phyloP scores from a whole-genome alignment of 2,888 invertebrate species.

The Agonopterix subpropinquella region DNA sequence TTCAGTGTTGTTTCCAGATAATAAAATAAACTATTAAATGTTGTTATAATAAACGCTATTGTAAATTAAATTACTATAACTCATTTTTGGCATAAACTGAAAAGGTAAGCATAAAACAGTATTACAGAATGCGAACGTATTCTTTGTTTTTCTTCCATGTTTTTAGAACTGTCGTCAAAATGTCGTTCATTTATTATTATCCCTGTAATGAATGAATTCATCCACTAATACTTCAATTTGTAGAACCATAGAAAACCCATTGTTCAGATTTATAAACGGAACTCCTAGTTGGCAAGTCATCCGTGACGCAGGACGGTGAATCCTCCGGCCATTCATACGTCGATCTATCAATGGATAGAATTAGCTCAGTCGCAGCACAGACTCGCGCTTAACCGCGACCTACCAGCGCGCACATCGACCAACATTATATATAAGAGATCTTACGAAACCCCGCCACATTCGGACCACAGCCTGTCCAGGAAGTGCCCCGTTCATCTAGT shows the following conservation, averaged over 20 bases:
- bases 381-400: slow-evolving; percentile 33
- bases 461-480: slow-evolving; percentile 63
- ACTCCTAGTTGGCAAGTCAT: slow-evolving; percentile 25
- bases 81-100: too few species aligned
- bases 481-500: slow-evolving; percentile 54
- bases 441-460: slow-evolving; percentile 69
- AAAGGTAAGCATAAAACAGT: too few species aligned
- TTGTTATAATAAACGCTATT: too few species aligned
- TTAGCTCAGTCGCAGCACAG: slow-evolving; percentile 60
- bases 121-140: too few species aligned
- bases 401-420: slow-evolving; percentile 38
- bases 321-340: slow-evolving; percentile 52
- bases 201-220: slow-evolving; percentile 3
- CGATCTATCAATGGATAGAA: slow-evolving; percentile 52
- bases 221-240: slow-evolving; percentile 13
- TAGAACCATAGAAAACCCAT: slow-evolving; percentile 20
- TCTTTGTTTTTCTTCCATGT: too few species aligned
- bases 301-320: slow-evolving; percentile 42
- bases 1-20: too few species aligned
- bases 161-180: too few species aligned
- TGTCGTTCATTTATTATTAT: too few species aligned
- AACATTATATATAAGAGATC: slow-evolving; percentile 66
- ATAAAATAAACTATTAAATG: too few species aligned
- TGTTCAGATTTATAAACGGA: slow-evolving; percentile 17
- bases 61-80: too few species aligned